Percentiles rank a stretch among this genome's conserved stretches.
phyloP scores from a whole-genome alignment of 2,797 vertebrate genomes.

The Rhynchonycteris naso region DNA sequence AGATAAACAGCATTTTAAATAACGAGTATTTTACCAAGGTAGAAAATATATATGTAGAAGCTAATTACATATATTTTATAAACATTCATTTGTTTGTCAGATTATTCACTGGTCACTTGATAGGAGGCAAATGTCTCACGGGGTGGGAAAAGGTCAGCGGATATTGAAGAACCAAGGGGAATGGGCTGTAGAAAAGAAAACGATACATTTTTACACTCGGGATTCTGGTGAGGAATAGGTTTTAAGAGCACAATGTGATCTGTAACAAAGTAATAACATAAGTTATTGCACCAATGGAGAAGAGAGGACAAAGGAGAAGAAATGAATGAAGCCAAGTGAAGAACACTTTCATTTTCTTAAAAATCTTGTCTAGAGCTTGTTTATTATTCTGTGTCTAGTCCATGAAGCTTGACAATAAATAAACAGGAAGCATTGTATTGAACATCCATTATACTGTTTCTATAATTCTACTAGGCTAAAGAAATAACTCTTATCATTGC shows the following conservation, averaged over 20 bases:
- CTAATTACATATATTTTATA: constrained; percentile 19
- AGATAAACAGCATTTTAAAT: neutral
- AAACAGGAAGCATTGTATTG: neutral
- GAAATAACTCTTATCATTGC: neutral
- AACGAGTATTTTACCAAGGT: neutral
- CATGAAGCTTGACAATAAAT: neutral
- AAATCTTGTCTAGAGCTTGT: neutral
- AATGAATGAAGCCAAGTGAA: neutral
- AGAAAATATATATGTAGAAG: neutral
- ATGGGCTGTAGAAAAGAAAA: neutral
- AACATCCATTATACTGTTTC: neutral
- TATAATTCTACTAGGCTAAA: neutral
- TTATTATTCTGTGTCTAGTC: neutral
- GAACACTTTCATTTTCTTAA: neutral
- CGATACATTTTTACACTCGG: neutral
- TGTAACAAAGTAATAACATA: neutral
- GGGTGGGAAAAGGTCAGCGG: neutral
- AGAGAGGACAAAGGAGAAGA: neutral
- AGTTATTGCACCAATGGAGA: neutral
- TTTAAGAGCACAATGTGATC: neutral
- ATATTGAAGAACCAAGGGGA: neutral
- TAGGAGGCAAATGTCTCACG: neutral
- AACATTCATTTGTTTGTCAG: neutral
- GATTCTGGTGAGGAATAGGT: neutral
- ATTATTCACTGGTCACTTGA: neutral